phyloP scores from a whole-genome alignment of 2,797 vertebrate species.

The Chiloscyllium punctatum region DNA sequence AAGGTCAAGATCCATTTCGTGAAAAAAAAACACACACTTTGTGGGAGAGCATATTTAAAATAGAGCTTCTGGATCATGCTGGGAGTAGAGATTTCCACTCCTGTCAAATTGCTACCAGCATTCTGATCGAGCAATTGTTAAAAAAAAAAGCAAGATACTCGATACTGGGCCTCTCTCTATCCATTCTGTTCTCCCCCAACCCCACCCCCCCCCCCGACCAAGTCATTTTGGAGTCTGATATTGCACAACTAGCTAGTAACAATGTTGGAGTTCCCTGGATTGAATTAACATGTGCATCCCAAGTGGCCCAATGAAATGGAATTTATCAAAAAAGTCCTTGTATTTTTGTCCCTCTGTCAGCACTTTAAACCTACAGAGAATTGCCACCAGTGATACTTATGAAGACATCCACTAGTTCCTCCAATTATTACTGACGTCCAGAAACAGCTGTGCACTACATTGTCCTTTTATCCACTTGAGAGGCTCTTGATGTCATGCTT shows the following conservation, averaged over 20 bases:
- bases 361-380: neutral
- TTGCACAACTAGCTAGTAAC: neutral
- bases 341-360: neutral
- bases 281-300: neutral
- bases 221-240: neutral
- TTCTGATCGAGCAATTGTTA: slow-evolving; percentile 5
- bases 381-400: neutral
- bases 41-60: neutral
- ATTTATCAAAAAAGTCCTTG: neutral
- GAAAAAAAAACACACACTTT: neutral
- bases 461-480: slow-evolving; percentile 59
- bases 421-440: slow-evolving; percentile 66
- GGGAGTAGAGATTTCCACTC: slow-evolving; percentile 3
- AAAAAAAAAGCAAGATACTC: neutral
- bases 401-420: slow-evolving; percentile 53
- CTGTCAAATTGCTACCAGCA: neutral
- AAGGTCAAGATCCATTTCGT: neutral
- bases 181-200: neutral
- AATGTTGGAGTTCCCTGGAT: neutral
- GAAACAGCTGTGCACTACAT: slow-evolving; percentile 67
- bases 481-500: slow-evolving; percentile 54
- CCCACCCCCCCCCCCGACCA: too few species aligned
- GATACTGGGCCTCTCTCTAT: neutral
- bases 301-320: neutral
- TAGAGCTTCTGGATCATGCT: neutral